Evolutionary conservation across 2,797 vertebrate species (phyloP).

Genomic region (Acanthurus leucopareius): DNA sequence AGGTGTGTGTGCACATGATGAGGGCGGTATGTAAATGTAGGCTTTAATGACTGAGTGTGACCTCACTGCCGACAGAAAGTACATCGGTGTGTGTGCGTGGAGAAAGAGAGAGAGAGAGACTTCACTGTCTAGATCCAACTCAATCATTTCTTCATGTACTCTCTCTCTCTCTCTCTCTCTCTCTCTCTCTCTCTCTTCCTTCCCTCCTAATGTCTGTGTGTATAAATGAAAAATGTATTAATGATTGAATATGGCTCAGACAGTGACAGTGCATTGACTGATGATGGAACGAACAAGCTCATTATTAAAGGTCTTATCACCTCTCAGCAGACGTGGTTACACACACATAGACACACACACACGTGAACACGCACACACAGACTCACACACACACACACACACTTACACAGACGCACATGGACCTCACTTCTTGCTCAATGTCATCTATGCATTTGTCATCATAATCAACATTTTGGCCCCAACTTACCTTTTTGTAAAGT

Average conservation of each 20-base stretch:
- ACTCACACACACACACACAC: conserved; percentile 17
- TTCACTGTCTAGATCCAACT: conserved; percentile 41
- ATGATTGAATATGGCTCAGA: conserved; percentile 68
- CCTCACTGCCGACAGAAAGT: conserved; percentile 22
- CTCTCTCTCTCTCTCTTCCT: not conserved
- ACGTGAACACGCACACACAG: conserved; percentile 29
- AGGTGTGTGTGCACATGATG: conserved; percentile 40
- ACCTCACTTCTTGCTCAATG: conserved; percentile 51
- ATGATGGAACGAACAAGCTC: conserved; percentile 72
- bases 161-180: conserved; percentile 11
- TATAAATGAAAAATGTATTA: conserved; percentile 69
- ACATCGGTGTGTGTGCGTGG: not conserved
- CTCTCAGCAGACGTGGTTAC: conserved; percentile 63
- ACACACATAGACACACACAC: conserved; percentile 23
- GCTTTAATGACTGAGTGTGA: conserved; percentile 41
- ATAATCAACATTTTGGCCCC: conserved; percentile 59
- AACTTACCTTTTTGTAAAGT: conserved; percentile 50
- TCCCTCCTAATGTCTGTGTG: conserved; percentile 51
- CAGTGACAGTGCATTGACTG: conserved; percentile 72
- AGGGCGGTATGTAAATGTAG: conserved; percentile 31
- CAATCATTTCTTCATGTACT: conserved; percentile 52
- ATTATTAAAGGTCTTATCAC: conserved; percentile 81
- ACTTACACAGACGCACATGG: conserved; percentile 31
- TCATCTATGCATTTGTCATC: conserved; percentile 64
- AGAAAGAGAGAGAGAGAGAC: conserved; percentile 6